Percentiles rank a stretch among this genome's conserved stretches.
phyloP scores from a whole-genome alignment of 2,888 invertebrate species.

The Rhingia rostrata region DNA sequence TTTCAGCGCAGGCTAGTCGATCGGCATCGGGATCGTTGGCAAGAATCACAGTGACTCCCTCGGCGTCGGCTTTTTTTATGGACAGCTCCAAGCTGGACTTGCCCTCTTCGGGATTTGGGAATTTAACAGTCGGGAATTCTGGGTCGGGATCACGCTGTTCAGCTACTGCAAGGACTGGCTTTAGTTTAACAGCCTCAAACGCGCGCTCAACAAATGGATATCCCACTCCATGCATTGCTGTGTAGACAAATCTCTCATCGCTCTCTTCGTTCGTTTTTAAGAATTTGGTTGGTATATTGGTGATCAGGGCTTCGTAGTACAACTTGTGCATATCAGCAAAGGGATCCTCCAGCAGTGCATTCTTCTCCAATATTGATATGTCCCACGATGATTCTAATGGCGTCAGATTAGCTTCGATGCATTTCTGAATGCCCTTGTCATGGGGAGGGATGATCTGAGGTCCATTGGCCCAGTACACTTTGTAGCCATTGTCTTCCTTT shows the following conservation, averaged over 20 bases:
- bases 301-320: slow-evolving; percentile 87
- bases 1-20: slow-evolving; percentile 96
- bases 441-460: slow-evolving; percentile 97
- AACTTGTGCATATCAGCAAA: slow-evolving; percentile 86
- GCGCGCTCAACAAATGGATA: slow-evolving; percentile 89
- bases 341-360: slow-evolving; percentile 87
- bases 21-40: slow-evolving; percentile 99
- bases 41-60: slow-evolving; percentile 89
- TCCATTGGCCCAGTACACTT: slow-evolving; percentile 98
- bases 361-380: slow-evolving; percentile 84
- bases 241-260: slow-evolving; percentile 90
- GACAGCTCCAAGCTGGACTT: slow-evolving; percentile 90
- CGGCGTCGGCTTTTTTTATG: slow-evolving; percentile 89
- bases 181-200: slow-evolving; percentile 89
- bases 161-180: slow-evolving; percentile 81
- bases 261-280: slow-evolving; percentile 84
- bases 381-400: slow-evolving; percentile 93
- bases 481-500: slow-evolving; percentile 97
- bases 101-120: slow-evolving; percentile 99
- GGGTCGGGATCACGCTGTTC: slow-evolving; percentile 96
- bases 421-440: slow-evolving; percentile 92
- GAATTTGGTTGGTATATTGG: slow-evolving; percentile 84
- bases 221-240: slow-evolving; percentile 99
- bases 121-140: slow-evolving; percentile 97
- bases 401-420: slow-evolving; percentile 89